These are phyloP conservation scores for Pyrocoelia pectoralis DNA, from an alignment of 2,888 invertebrate genomes.

Conservation along the genomic window DNA sequence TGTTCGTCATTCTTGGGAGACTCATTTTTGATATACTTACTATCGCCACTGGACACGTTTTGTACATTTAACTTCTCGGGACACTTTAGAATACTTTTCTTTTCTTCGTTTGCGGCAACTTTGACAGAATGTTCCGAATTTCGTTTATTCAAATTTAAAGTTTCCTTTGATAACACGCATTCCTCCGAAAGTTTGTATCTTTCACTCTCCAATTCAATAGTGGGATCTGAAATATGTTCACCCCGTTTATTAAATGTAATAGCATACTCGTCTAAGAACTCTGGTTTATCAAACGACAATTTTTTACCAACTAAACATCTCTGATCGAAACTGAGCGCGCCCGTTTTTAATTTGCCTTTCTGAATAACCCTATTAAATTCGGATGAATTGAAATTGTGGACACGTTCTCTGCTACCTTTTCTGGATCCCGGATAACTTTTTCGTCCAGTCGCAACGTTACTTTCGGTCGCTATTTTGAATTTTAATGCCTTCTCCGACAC, in stretches of 20 bases:
- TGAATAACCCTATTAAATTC: constrained; percentile 61
- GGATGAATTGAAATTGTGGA: constrained; percentile 57
- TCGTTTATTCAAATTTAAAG: constrained; percentile 55
- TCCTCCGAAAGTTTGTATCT: constrained; percentile 42
- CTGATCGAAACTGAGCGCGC: constrained; percentile 57
- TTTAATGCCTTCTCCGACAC: constrained; percentile 78
- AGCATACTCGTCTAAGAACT: constrained; percentile 57
- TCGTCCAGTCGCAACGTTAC: constrained; percentile 61
- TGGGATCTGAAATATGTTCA: constrained; percentile 42
- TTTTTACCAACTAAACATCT: constrained; percentile 47
- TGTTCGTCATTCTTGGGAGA: constrained; percentile 19
- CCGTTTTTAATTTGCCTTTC: constrained; percentile 59
- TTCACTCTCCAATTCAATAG: constrained; percentile 37
- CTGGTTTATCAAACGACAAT: constrained; percentile 56
- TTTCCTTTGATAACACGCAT: constrained; percentile 55
- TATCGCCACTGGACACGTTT: constrained; percentile 22
- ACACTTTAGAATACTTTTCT: constrained; percentile 55
- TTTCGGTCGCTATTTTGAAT: constrained; percentile 79
- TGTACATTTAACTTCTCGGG: constrained; percentile 50
- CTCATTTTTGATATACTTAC: constrained; percentile 12
- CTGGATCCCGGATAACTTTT: constrained; percentile 74
- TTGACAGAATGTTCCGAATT: constrained; percentile 57
- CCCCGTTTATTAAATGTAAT: constrained; percentile 52
- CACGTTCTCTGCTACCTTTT: constrained; percentile 72
- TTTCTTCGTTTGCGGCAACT: constrained; percentile 50